phyloP scores from a whole-genome alignment of 2,113 vertebrate species.

The Rhegmatorhina hoffmannsi region DNA sequence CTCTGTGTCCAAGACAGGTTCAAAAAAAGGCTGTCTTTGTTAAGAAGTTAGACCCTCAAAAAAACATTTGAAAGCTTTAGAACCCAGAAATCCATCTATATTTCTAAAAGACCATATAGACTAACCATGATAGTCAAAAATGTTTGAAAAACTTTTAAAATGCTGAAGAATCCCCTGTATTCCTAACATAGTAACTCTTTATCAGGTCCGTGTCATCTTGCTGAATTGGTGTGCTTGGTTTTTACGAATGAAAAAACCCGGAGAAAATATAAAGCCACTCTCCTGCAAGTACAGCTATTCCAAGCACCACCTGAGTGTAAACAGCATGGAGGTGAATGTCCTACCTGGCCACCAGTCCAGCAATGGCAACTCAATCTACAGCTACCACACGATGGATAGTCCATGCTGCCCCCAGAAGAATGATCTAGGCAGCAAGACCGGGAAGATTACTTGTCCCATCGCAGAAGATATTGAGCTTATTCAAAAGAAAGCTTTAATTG shows the following conservation, averaged over 20 bases:
- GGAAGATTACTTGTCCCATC: constrained; percentile 50
- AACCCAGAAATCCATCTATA: not conserved
- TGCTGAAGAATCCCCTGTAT: not conserved
- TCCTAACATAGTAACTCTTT: not conserved
- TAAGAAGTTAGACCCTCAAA: not conserved
- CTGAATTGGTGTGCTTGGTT: constrained; percentile 93
- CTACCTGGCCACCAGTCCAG: constrained; percentile 75
- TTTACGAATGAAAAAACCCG: constrained; percentile 88
- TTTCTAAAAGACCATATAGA: not conserved
- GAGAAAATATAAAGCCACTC: constrained; percentile 76
- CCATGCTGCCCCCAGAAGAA: constrained; percentile 76
- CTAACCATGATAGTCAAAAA: not conserved
- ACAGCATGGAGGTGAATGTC: constrained; percentile 80
- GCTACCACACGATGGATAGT: constrained; percentile 79
- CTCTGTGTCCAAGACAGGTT: not conserved
- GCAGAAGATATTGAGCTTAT: constrained; percentile 67
- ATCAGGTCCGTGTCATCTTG: constrained; percentile 77
- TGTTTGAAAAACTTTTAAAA: not conserved
- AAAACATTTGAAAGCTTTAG: not conserved
- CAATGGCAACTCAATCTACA: constrained; percentile 81
- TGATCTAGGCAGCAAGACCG: constrained; percentile 71
- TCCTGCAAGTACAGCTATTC: constrained; percentile 78
- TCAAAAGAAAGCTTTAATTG: constrained; percentile 70
- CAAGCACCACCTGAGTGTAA: constrained; percentile 75
- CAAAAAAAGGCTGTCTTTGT: not conserved